phyloP scores from a whole-genome alignment of 1,140 invertebrate genomes.

The Magallana angulata region DNA sequence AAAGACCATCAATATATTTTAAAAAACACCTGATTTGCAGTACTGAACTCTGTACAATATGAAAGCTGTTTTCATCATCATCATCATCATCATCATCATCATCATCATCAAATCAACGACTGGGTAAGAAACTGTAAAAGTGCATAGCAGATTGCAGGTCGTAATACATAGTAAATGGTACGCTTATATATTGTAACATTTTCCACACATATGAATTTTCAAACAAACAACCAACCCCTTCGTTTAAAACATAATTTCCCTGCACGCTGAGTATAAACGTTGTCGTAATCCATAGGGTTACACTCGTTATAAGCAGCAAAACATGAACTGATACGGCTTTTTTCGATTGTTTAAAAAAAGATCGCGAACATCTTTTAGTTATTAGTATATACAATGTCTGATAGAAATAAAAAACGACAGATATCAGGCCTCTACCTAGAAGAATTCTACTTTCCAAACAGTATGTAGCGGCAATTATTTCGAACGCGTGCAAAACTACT shows the following conservation, averaged over 20 bases:
- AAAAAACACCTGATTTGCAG: too few relatives aligned
- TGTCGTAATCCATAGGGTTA: not conserved
- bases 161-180: constrained; percentile 11
- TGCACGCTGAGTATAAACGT: constrained; percentile 6
- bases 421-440: not conserved
- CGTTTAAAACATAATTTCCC: constrained; percentile 7
- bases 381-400: not conserved
- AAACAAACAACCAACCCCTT: not conserved
- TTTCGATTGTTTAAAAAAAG: not conserved
- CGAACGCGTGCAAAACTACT: not conserved
- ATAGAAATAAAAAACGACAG: not conserved
- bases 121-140: not conserved
- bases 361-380: not conserved
- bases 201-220: not conserved
- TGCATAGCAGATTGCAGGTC: constrained; percentile 9
- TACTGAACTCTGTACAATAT: too few relatives aligned
- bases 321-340: not conserved
- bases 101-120: not conserved
- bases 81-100: too few relatives aligned
- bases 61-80: too few relatives aligned
- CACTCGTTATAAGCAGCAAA: not conserved
- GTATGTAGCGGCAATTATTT: not conserved
- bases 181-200: constrained; percentile 2
- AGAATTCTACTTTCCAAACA: not conserved
- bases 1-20: too few relatives aligned